phyloP scores from a whole-genome alignment of 2,797 vertebrate genomes.

The Siniperca obscura region DNA sequence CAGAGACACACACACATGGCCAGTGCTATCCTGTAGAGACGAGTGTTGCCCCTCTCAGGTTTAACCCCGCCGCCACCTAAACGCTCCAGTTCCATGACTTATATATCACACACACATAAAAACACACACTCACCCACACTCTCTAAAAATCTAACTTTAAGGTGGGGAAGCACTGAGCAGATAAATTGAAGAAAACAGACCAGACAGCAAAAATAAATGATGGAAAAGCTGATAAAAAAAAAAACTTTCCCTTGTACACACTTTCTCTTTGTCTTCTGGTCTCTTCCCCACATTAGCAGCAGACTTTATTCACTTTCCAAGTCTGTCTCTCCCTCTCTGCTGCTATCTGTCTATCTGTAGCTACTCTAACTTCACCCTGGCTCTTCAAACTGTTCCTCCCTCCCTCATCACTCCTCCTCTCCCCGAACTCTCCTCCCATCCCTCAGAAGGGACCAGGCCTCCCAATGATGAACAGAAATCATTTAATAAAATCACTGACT shows the following conservation, averaged over 20 bases:
- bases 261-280: background rate
- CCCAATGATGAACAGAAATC: slow-evolving; percentile 39
- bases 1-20: slow-evolving; percentile 84
- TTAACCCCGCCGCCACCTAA: slow-evolving; percentile 75
- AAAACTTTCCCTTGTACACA: background rate
- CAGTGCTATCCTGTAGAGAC: slow-evolving; percentile 87
- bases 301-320: slow-evolving; percentile 4
- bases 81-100: slow-evolving; percentile 82
- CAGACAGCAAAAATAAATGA: background rate
- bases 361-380: slow-evolving; percentile 63
- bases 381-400: slow-evolving; percentile 67
- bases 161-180: background rate
- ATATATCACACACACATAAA: slow-evolving; percentile 24
- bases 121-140: background rate
- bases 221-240: background rate
- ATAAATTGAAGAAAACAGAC: background rate
- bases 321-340: slow-evolving; percentile 38
- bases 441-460: slow-evolving; percentile 40
- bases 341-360: slow-evolving; percentile 45
- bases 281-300: background rate
- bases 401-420: slow-evolving; percentile 35
- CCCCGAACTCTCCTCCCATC: slow-evolving; percentile 1
- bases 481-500: slow-evolving; percentile 41
- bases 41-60: slow-evolving; percentile 71
- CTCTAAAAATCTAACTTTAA: background rate